Evolutionary conservation across 2,888 invertebrate genomes (phyloP), one percentile per base, ranked within the genome.

Genomic region (Microctonus aethiopoides): DNA sequence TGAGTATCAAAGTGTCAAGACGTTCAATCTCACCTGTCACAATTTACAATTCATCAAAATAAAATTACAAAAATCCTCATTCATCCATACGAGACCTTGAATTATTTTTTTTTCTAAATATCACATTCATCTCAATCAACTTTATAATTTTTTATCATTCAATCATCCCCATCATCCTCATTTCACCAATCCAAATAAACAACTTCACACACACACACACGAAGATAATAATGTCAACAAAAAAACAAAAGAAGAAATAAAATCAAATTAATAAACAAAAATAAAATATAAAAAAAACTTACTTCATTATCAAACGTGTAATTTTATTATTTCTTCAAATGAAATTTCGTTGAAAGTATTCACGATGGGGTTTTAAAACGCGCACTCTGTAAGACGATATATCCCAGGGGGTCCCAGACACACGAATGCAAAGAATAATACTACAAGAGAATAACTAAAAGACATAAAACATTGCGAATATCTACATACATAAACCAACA

Each of bases 341-440:
- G 2, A 24, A 54, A 54, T 24, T 54, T 54, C 1, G 13, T 24
- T 54, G 46, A 16, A 16, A 46, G 46, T 16, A 46, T 46, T 46
- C 20, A 16, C 46, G 16, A 20, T 46, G 16, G 46, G 20, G 20
- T 5, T 16, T 16, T 16, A 16, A 16, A 16, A 16, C 16, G 7
- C 29, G 46, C 46, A 46, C 46, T n/a, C 7, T 46, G 46, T 46
- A 46, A 46, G 9, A 65, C 39, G 32, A 56, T 56, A n/a, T n/a
- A n/a, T n/a, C n/a, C 56, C 64, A 54, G 64, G 64, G 16, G 64
- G 46, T 46, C 46, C 7, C 46, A 46, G 16, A 16, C 20, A 62
- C 16, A 46, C 26, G 29, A n/a, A 61, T 39, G 4, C n/a, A 39
- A 24, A 61, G 24, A 62, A 62, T 26, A 62, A 46, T 46, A 54